Evolutionary conservation across 1,140 invertebrate species (phyloP), one percentile per base, ranked within the genome.

Genomic region (Heliconius congener): DNA sequence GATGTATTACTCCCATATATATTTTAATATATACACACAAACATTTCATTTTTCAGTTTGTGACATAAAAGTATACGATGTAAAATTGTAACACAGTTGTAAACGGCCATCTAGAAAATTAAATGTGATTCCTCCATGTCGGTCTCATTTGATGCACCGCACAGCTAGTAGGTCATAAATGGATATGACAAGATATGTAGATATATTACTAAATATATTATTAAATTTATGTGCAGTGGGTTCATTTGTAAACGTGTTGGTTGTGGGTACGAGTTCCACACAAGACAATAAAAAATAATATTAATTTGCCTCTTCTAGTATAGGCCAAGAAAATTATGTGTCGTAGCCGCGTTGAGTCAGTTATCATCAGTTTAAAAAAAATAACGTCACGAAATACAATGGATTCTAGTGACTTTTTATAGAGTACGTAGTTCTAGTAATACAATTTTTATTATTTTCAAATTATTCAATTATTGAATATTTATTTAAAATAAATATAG

Each of bases 31-130:
- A 66, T n/a, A 66, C 30, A 30, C 30, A 30, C 30, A 30, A 30
- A 66, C 23, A 11, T 13, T 66, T 66, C n/a, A 8, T 23, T 66
- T 66, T 30, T 66, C 60, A 66, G 60, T 66, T 27, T 27, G 60
- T 66, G 5, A 66, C 87, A 89, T 84, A 84, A 89, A 90, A 88
- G 84, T 91, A 91, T 91, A 92, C 80, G 89, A 90, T 85, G 85
- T 86, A 84, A 93, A 90, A 92, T 90, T 91, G 91, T 93, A 91
- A 92, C 90, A 88, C 79, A 93, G 91, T 89, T 93, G 90, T 93
- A 93, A 92, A 93, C 90, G 87, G 57, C 86, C 78, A 83, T 87
- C 81, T 91, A 91, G 91, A 91, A 91, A 91, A 92, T 91, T 83
- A 73, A 85, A 90, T 86, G 80, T 88, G 90, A 93, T 90, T 86